Percentiles rank a stretch among this genome's conserved stretches.
These are phyloP conservation scores for Metridium senile DNA, from an alignment of 92 coral and sea anemone species.

Conservation along the genomic window DNA sequence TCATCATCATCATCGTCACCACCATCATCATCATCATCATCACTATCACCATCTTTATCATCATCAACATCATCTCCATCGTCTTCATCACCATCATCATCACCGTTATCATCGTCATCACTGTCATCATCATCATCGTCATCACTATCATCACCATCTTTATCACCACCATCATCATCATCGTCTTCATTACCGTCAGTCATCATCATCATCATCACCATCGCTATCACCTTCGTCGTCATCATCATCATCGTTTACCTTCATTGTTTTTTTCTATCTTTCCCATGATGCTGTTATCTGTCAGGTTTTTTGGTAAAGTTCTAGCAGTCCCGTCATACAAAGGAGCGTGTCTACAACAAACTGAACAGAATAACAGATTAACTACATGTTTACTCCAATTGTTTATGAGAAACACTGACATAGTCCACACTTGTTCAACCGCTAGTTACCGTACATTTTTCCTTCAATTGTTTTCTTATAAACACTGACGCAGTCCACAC, in stretches of 20 bases:
- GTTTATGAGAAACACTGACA: neutral
- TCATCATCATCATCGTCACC: too few relatives aligned
- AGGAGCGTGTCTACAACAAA: conserved; percentile 28
- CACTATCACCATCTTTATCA: too few relatives aligned
- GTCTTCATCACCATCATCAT: too few relatives aligned
- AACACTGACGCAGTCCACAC: neutral
- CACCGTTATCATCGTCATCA: too few relatives aligned
- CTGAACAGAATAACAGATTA: neutral
- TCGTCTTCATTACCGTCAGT: too few relatives aligned
- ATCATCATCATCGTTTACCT: conserved; percentile 26
- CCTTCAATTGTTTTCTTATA: neutral
- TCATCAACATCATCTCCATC: too few relatives aligned
- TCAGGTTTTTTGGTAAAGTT: conserved; percentile 57
- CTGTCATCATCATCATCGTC: neutral
- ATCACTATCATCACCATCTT: too few relatives aligned
- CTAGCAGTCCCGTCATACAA: conserved; percentile 73
- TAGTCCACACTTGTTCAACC: neutral
- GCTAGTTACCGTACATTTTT: neutral
- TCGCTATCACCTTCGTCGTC: neutral
- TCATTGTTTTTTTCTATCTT: conserved; percentile 57
- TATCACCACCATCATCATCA: too few relatives aligned
- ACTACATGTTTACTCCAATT: neutral
- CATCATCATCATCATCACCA: too few relatives aligned
- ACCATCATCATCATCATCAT: too few relatives aligned
- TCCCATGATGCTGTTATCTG: conserved; percentile 46